Evolutionary conservation across 2,888 invertebrate species (phyloP), one percentile per base, ranked within the genome.

Genomic region (Troilus luridus): DNA sequence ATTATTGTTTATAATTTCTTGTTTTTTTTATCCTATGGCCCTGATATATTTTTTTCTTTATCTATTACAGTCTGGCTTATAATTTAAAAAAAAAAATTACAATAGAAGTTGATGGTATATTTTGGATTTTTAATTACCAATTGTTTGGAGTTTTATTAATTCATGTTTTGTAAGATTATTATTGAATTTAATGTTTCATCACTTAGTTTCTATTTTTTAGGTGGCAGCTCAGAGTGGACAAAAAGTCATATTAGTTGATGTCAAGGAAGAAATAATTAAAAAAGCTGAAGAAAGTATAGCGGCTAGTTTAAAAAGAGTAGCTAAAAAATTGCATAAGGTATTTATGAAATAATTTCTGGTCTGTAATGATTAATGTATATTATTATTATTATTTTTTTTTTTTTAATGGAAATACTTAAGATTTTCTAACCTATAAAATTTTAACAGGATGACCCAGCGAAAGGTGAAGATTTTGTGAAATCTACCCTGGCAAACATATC

Each of bases 221-320:
- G 97, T 98, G 89, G 96, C 97, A 92, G 98, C 98, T 24, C 96
- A 97, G 94, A 96, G 97, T 62, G 98, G 98, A 54, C 97, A 97
- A 93, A 96, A 96, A 93, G 98, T 98, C 12, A 96, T 96, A 6
- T 94, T 98, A 56, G 97, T 98, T 3, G 98, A 98, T 94, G 95
- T 97, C 58, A 96, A 96, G 92, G 95, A 96, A 0, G 96, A 96
- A 64, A 95, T 97, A 11, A 94, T 98, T 17, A 95, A 96, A 88
- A 98, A 97, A 94, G 96, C 98, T 0, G 95, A 96, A 93, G 95
- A 95, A 64, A 96, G 95, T 91, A 98, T 98, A 92, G 94, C 95
- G 89, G 95, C 94, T 58, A 97, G 96, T 94, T 94, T 98, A 72
- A 95, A 95, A 90, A 95, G 98, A 92, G 97, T 98, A 0, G 97